phyloP scores from a whole-genome alignment of 2,113 vertebrate genomes.

The Aleadryas rufinucha region DNA sequence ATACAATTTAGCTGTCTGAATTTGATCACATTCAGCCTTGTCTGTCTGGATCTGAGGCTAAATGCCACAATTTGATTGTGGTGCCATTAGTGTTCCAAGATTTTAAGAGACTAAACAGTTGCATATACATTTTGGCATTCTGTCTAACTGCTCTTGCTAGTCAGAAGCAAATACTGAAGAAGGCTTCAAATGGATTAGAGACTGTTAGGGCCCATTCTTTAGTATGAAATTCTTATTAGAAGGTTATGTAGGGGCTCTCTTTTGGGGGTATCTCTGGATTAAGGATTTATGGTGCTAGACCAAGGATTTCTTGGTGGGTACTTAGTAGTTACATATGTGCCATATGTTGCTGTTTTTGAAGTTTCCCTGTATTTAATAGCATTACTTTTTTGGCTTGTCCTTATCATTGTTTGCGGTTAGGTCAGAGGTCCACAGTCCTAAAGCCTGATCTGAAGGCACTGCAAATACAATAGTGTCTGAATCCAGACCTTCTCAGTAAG shows the following conservation, averaged over 20 bases:
- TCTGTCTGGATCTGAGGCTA: neutral
- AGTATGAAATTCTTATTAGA: neutral
- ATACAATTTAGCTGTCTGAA: neutral
- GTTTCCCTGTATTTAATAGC: neutral
- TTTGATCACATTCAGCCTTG: neutral
- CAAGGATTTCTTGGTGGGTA: neutral
- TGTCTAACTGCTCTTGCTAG: neutral
- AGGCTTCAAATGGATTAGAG: neutral
- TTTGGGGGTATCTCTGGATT: slow-evolving; percentile 25
- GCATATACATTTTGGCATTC: neutral
- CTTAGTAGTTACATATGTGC: neutral
- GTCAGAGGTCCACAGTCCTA: neutral
- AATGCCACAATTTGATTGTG: neutral
- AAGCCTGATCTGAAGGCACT: neutral
- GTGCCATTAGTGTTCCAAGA: neutral
- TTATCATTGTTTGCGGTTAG: neutral
- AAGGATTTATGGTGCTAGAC: slow-evolving; percentile 21
- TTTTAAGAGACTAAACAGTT: neutral
- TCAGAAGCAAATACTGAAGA: neutral
- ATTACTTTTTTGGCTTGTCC: neutral
- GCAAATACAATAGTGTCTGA: neutral
- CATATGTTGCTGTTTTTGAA: slow-evolving; percentile 46
- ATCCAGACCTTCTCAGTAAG: neutral
- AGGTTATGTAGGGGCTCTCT: slow-evolving; percentile 32
- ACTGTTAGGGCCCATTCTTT: neutral